Base-by-base conservation (phyloP, 2,888 invertebrate species). In the Agrilus cyanescens region DNA sequence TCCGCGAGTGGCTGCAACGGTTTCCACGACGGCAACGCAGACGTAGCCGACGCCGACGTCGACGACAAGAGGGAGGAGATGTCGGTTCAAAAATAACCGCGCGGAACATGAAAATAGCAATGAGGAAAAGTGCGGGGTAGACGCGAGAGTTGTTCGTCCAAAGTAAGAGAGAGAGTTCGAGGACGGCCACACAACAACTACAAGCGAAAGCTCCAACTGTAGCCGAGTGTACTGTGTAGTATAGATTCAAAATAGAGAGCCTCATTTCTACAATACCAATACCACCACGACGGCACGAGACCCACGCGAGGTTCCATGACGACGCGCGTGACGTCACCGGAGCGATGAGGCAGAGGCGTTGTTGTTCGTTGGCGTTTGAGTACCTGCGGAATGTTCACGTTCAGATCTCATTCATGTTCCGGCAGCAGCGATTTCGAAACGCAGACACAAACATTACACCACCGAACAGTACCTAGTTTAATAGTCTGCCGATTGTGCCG, bases 281-380 rank as follows among this genome's bases (percentile, higher is more conserved):
- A 25, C 25, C 25, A 25, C 25, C 25, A 10, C 25, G 10, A 25
- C 31, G 48, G 50, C 50, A 46, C 51, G 43, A 47, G 55, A 51
- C 56, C 52, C 53, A 53, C 55, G 57, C 55, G 52, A 49, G 44
- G 45, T 46, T 53, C 60, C 59, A 58, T 62, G 63, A 62, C 61
- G 62, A 61, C 60, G 59, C 53, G 53, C 50, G 53, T 60, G 59
- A 62, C 61, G 61, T 60, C 55, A 53, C 51, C 52, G 47, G 48
- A 52, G 52, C 50, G 53, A 46, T 51, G 52, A 50, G 51, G 60
- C 59, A 57, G 59, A 58, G 58, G 59, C 59, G 59, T 57, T 55
- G 52, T 48, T 54, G 52, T 48, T 54, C 56, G 61, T 60, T 57
- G 58, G 59, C 57, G 55, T 51, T 25, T 50, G 51, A 48, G 53